Evolutionary conservation across 1,140 invertebrate genomes (phyloP).

Genomic region (Mizuhopecten yessoensis): DNA sequence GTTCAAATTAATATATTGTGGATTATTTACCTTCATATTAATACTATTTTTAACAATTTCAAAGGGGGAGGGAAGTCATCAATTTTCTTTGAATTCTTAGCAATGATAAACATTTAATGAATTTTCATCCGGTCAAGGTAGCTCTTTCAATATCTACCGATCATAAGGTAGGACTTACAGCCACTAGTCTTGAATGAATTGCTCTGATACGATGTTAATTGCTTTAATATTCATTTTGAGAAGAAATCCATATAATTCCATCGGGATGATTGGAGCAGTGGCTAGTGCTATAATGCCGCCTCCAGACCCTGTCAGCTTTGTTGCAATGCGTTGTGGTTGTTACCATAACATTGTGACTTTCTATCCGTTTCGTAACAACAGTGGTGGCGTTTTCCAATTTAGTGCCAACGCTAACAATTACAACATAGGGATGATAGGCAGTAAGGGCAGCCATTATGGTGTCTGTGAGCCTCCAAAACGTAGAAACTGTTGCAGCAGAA

Average conservation of each 20-base stretch:
- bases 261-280: background rate
- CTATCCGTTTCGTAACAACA: background rate
- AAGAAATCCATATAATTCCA: constrained; percentile 29
- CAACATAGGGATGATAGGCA: background rate
- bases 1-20: constrained; percentile 35
- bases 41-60: background rate
- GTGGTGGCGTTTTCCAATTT: background rate
- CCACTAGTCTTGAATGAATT: background rate
- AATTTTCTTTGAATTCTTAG: background rate
- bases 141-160: background rate
- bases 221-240: constrained; percentile 7
- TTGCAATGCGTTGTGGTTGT: background rate
- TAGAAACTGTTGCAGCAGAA: background rate
- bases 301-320: background rate
- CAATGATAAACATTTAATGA: background rate
- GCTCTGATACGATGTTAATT: constrained; percentile 5
- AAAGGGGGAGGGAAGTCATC: background rate
- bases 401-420: background rate
- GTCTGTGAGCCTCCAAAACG: background rate
- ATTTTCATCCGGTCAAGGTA: background rate
- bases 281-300: background rate
- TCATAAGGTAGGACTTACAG: background rate
- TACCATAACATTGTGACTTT: background rate
- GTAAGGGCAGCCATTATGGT: background rate
- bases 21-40: background rate